Conservation (phyloP, 2,113 vertebrate species). For the Nyctibius bracteatus region DNA sequence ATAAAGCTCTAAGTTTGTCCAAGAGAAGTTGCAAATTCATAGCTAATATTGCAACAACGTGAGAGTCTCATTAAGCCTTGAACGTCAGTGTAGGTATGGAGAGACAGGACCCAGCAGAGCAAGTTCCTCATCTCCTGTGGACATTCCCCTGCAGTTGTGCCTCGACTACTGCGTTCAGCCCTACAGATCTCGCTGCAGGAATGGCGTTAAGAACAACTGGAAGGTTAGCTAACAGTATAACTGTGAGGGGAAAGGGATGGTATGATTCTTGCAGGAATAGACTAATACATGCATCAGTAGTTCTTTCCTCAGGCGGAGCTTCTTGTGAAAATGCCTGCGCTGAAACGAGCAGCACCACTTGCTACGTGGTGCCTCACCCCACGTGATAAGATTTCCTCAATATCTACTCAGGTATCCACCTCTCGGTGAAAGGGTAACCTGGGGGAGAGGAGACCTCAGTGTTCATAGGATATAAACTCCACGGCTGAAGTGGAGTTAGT, state of each 20-base stretch:
- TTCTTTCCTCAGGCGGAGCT: not conserved
- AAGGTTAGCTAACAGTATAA: not conserved
- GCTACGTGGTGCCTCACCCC: not conserved
- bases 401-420: not conserved
- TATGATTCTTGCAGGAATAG: not conserved
- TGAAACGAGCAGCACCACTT: not conserved
- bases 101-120: not conserved
- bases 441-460: not conserved
- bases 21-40: not conserved
- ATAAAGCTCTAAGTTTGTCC: not conserved
- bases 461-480: not conserved
- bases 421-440: not conserved
- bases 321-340: not conserved
- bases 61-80: no score
- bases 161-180: not conserved
- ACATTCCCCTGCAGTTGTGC: not conserved
- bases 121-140: accelerated
- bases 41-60: not conserved
- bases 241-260: no score
- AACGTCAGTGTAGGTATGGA: not conserved
- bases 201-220: no score
- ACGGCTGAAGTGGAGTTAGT: not conserved
- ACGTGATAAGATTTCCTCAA: not conserved
- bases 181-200: not conserved
- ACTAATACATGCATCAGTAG: no score